Base-by-base conservation (phyloP, 2,113 vertebrate genomes). In the Ictalurus furcatus region DNA sequence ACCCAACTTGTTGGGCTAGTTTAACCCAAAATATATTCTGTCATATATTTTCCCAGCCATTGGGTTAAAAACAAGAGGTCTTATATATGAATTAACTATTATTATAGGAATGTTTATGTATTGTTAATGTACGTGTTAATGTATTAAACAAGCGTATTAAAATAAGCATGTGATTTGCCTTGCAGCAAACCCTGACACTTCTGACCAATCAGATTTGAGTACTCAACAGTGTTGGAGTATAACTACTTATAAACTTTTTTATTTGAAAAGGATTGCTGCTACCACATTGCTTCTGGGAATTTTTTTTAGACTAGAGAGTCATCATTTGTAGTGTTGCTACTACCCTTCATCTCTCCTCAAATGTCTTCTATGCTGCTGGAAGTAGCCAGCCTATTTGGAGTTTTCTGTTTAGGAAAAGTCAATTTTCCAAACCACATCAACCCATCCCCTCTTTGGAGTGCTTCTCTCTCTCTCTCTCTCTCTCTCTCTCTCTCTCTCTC, bases 361-460 rank as follows among this genome's bases (percentile, higher is more conserved):
- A 80, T 30, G 28, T 30, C 25, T 78, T 52, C 74, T 28, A 2
- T 5, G 11, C 40, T 48, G 48, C 28, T 80, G 48, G 48, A 56
- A 4, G 40, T 52, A 28, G 44, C 4, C 48, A 80, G 19, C 1
- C 19, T 83, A 2, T 63, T 14, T 63, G 34, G 58, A 25, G 11
- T 21, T 23, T 84, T 44, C 21, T 40, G 80, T 59, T 40, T 61
- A 7, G 34, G 34, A 84, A 85, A 86, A 87, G 74, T 63, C 34
- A 89, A 37, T 69, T 69, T 52, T n/a, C 44, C 61, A 58, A 82
- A 82, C 79, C 79, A 82, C 81, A 84, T 40, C 58, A 63, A 84
- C 40, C 11, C 9, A 56, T 85, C 17, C n/a, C 34, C 67, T 71
- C 63, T 85, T 6, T 17, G 17, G 44, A 85, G 61, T 37, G 44